phyloP scores from a whole-genome alignment of 2,797 vertebrate species.

The Monodelphis domestica region DNA sequence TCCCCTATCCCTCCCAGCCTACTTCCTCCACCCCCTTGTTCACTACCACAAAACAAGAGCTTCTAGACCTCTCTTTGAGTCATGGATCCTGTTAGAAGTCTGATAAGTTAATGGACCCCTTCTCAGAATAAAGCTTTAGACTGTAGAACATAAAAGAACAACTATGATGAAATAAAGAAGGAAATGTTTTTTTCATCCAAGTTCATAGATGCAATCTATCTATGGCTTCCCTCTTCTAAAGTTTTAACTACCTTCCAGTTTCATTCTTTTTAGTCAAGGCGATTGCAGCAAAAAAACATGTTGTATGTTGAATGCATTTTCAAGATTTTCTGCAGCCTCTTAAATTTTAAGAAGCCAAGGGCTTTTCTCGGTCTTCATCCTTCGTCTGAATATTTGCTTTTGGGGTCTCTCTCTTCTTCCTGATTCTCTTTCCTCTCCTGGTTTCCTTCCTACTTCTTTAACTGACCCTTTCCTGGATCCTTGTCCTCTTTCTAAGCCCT shows the following conservation, averaged over 20 bases:
- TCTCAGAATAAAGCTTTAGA: background rate
- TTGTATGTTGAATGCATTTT: background rate
- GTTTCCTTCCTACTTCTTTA: background rate
- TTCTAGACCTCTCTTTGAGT: background rate
- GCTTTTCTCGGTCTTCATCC: background rate
- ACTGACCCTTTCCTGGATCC: background rate
- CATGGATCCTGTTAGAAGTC: background rate
- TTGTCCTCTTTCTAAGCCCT: background rate
- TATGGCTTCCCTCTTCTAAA: too few species aligned
- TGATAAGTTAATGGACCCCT: background rate
- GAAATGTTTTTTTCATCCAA: background rate
- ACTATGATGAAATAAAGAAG: background rate
- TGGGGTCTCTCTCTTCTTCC: background rate
- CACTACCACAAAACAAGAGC: too few species aligned
- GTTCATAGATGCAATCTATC: background rate
- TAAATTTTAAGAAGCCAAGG: background rate
- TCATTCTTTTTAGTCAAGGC: background rate
- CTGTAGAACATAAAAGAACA: background rate
- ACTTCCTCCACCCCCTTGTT: background rate
- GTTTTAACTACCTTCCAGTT: background rate
- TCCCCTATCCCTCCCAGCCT: background rate
- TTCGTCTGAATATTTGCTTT: background rate
- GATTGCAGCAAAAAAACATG: background rate
- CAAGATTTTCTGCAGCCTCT: background rate
- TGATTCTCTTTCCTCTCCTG: background rate